Evolutionary conservation across 2,888 invertebrate genomes (phyloP).

Genomic region (Onchidella celtica): DNA sequence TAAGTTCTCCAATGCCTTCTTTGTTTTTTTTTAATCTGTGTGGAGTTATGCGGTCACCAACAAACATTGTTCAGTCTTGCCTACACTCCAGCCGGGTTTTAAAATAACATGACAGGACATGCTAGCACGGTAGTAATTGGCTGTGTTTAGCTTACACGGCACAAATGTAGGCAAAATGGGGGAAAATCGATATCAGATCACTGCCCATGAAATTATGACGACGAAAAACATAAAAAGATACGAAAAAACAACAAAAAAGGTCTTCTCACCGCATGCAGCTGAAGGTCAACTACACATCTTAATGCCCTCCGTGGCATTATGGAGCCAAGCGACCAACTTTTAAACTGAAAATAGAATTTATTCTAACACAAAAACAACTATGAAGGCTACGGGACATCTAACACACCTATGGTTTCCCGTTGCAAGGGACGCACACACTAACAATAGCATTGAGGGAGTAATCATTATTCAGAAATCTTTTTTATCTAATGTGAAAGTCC

Average conservation of each 20-base stretch:
- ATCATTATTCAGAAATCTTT: too few species aligned
- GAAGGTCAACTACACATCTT: conserved; percentile 70
- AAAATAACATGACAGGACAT: conserved; percentile 42
- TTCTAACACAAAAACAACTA: neutral
- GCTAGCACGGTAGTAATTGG: conserved; percentile 9
- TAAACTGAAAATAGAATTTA: neutral
- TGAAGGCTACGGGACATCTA: neutral
- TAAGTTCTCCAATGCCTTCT: too few species aligned
- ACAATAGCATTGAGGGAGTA: neutral
- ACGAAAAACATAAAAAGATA: too few species aligned
- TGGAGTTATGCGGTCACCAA: too few species aligned
- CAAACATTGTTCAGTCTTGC: too few species aligned
- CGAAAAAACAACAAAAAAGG: too few species aligned
- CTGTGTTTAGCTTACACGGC: neutral
- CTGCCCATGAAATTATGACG: too few species aligned
- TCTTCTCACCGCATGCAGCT: conserved; percentile 65
- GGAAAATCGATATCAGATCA: neutral
- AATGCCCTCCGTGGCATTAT: conserved; percentile 72
- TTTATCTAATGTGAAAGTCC: too few species aligned
- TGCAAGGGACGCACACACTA: conserved; percentile 15
- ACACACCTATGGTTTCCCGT: neutral
- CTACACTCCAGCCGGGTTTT: conserved; percentile 42
- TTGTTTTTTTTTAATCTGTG: too few species aligned
- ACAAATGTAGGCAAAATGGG: neutral
- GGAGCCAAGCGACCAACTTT: neutral